Percentiles rank a stretch among this genome's conserved stretches.
These are phyloP conservation scores for Lerista edwardsae DNA, from an alignment of 2,797 vertebrate genomes.

Conservation along the genomic window DNA sequence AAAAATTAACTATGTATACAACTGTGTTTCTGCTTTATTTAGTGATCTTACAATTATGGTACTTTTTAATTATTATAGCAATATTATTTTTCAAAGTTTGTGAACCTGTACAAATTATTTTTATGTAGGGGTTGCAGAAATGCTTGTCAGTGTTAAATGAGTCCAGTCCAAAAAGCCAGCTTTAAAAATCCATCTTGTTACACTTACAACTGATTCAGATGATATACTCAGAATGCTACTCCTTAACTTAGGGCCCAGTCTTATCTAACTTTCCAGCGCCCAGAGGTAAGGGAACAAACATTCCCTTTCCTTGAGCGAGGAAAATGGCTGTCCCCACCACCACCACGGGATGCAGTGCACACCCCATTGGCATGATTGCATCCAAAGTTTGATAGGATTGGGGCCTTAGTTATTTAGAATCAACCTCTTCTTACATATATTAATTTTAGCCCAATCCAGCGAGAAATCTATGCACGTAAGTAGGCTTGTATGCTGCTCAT, in stretches of 20 bases:
- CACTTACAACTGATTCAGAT: not conserved
- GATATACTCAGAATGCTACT: not conserved
- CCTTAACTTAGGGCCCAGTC: not conserved
- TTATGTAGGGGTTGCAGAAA: not conserved
- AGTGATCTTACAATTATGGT: constrained; percentile 40
- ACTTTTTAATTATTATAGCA: constrained; percentile 18
- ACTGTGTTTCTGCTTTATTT: constrained; percentile 70
- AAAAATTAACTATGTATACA: constrained; percentile 68
- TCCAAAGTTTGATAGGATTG: too few species aligned
- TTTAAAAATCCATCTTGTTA: not conserved
- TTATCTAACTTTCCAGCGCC: too few species aligned
- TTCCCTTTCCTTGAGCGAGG: too few species aligned
- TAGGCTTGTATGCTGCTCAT: not conserved
- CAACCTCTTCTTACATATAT: too few species aligned
- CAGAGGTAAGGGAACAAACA: too few species aligned
- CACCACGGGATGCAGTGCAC: too few species aligned
- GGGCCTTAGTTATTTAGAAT: not conserved
- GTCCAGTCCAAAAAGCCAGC: constrained; percentile 24
- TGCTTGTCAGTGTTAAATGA: not conserved
- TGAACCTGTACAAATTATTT: constrained; percentile 31
- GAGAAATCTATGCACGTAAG: not conserved
- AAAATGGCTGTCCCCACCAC: too few species aligned
- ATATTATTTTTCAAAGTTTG: constrained; percentile 27
- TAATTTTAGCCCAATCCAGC: not conserved
- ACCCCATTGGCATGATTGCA: too few species aligned